A percentile compares a stretch with the other conserved stretches of the same genome.
phyloP scores from a whole-genome alignment of 2,797 vertebrate genomes.

The Zenarchopterus dispar region DNA sequence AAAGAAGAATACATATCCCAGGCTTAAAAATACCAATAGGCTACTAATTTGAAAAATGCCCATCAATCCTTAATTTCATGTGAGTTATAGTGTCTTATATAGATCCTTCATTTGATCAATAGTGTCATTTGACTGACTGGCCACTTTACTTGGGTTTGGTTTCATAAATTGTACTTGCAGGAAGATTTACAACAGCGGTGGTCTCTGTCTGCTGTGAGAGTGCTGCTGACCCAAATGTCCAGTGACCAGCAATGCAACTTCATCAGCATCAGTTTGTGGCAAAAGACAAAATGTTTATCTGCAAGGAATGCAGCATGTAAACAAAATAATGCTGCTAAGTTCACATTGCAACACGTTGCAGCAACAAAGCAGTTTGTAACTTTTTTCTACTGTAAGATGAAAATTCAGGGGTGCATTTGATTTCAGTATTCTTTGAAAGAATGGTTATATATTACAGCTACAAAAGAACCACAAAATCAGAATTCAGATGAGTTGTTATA shows the following conservation, averaged over 20 bases:
- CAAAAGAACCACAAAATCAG: too few relatives aligned
- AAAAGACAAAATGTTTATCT: not conserved
- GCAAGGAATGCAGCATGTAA: slow-evolving; percentile 6
- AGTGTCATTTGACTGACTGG: slow-evolving; percentile 58
- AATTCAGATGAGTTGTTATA: too few relatives aligned
- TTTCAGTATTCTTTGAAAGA: too few relatives aligned
- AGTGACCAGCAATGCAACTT: slow-evolving; percentile 25
- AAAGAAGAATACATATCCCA: slow-evolving; percentile 55
- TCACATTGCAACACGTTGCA: not conserved
- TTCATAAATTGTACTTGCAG: slow-evolving; percentile 52
- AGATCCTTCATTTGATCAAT: slow-evolving; percentile 64
- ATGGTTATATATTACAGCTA: too few relatives aligned
- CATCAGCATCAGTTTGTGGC: slow-evolving; percentile 8
- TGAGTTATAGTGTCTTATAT: slow-evolving; percentile 50
- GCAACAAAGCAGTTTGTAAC: not conserved
- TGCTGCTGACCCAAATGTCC: slow-evolving; percentile 43
- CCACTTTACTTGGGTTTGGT: slow-evolving; percentile 35
- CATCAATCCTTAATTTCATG: slow-evolving; percentile 56
- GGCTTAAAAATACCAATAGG: slow-evolving; percentile 54
- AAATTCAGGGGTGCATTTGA: too few relatives aligned
- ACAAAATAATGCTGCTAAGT: slow-evolving; percentile 2
- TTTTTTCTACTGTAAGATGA: not conserved
- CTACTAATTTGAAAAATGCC: slow-evolving; percentile 63
- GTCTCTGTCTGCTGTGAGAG: slow-evolving; percentile 25
- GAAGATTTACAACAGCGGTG: slow-evolving; percentile 55